Conservation (phyloP, 2,113 vertebrate species). For the Phrynocephalus versicolor region DNA sequence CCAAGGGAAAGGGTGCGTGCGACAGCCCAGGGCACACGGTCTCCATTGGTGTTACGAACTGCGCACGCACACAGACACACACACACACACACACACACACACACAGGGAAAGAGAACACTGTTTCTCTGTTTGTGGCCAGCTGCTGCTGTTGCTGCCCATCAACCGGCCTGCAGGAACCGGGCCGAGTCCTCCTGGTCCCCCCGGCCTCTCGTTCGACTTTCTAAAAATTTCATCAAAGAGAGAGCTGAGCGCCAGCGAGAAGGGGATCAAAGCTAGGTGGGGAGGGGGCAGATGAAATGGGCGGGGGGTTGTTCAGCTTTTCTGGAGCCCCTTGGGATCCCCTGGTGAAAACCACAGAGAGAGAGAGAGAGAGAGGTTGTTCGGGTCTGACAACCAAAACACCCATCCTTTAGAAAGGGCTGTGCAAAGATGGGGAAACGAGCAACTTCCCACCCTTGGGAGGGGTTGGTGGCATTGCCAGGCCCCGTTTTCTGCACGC, state of each 20-base stretch:
- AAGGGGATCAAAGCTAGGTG: neutral
- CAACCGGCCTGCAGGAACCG: neutral
- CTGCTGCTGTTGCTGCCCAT: too few relatives aligned
- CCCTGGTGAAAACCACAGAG: too few relatives aligned
- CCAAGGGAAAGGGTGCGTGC: neutral
- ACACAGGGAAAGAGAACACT: too few relatives aligned
- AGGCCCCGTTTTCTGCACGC: too few relatives aligned
- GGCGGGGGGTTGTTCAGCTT: neutral
- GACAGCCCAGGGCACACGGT: neutral
- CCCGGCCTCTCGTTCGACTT: neutral
- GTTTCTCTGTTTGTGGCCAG: too few relatives aligned
- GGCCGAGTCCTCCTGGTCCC: neutral
- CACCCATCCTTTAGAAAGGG: neutral
- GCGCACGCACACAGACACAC: too few relatives aligned
- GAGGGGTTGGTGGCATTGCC: neutral
- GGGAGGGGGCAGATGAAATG: constrained; percentile 12
- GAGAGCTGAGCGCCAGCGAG: neutral
- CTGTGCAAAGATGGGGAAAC: too few relatives aligned
- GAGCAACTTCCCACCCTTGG: neutral
- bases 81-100: too few relatives aligned
- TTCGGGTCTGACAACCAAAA: neutral
- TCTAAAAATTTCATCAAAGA: constrained; percentile 7
- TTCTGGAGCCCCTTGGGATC: neutral
- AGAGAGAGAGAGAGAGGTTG: neutral
- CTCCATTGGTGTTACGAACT: too few relatives aligned